These are phyloP conservation scores for Chionodraco myersi DNA, from an alignment of 2,113 vertebrate species.

Conservation along the genomic window DNA sequence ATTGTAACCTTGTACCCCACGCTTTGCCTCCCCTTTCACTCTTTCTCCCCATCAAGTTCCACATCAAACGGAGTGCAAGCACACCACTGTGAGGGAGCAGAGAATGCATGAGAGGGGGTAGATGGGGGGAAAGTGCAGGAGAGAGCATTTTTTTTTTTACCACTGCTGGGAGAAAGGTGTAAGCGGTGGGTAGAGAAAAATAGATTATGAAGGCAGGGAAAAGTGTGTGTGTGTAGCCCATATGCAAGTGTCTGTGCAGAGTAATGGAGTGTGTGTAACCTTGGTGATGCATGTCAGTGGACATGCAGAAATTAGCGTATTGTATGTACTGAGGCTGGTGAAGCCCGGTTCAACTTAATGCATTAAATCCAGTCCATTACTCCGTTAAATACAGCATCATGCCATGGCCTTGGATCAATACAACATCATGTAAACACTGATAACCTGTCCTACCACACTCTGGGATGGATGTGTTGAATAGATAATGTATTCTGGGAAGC, in stretches of 20 bases:
- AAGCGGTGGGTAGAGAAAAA: conserved; percentile 51
- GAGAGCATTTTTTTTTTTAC: conserved; percentile 55
- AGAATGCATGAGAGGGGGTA: conserved; percentile 51
- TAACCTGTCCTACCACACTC: conserved; percentile 48
- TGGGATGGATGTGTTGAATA: conserved; percentile 59
- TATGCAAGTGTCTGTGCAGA: conserved; percentile 41
- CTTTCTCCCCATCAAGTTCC: conserved; percentile 15
- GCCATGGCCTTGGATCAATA: conserved; percentile 67
- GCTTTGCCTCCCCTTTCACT: conserved; percentile 41
- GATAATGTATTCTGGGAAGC: conserved; percentile 46
- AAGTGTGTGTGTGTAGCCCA: conserved; percentile 22
- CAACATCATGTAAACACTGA: conserved; percentile 57
- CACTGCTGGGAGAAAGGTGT: conserved; percentile 40
- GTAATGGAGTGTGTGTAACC: conserved; percentile 63
- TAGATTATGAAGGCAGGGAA: conserved; percentile 14
- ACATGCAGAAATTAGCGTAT: conserved; percentile 58
- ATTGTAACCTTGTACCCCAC: conserved; percentile 69
- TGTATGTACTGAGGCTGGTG: conserved; percentile 23
- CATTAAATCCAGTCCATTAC: conserved; percentile 64
- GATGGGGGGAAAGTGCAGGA: conserved; percentile 47
- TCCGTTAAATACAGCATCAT: conserved; percentile 68
- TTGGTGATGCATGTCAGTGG: conserved; percentile 56
- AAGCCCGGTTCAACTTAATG: conserved; percentile 36
- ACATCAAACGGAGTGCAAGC: conserved; percentile 65
- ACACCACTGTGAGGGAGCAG: conserved; percentile 52